These are phyloP conservation scores for Petrolisthes manimaculis DNA, from an alignment of 2,888 invertebrate genomes.

Conservation along the genomic window DNA sequence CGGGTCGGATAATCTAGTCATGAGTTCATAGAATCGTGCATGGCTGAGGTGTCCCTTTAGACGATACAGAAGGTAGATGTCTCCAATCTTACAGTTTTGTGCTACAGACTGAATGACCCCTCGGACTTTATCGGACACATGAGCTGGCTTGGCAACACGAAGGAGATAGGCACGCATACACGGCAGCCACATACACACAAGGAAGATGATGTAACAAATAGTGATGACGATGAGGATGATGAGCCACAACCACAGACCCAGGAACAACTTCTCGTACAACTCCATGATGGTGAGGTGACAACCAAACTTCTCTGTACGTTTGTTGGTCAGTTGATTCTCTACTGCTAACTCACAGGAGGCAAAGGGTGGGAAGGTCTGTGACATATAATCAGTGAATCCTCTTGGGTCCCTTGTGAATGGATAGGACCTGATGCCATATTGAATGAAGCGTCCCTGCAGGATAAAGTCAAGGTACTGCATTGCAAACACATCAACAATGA, in stretches of 20 bases:
- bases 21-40: constrained; percentile 57
- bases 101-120: constrained; percentile 34
- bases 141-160: constrained; percentile 56
- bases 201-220: constrained; percentile 56
- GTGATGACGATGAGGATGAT: constrained; percentile 61
- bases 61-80: constrained; percentile 63
- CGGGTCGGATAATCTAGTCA: constrained; percentile 51
- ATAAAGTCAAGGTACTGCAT: constrained; percentile 62
- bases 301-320: constrained; percentile 62
- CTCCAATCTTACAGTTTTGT: constrained; percentile 62
- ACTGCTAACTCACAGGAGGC: constrained; percentile 58
- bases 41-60: constrained; percentile 62
- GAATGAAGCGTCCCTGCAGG: constrained; percentile 60
- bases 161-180: constrained; percentile 50
- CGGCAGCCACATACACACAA: constrained; percentile 55
- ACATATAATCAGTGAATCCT: constrained; percentile 63
- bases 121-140: constrained; percentile 52
- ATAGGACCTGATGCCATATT: constrained; percentile 53
- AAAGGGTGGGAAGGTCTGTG: constrained; percentile 65
- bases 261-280: constrained; percentile 64
- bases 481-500: constrained; percentile 58
- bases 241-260: constrained; percentile 63
- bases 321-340: constrained; percentile 58
- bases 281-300: constrained; percentile 66
- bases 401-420: constrained; percentile 61